Evolutionary conservation across 2,888 invertebrate species (phyloP).

Genomic region (Spisula subtruncata): DNA sequence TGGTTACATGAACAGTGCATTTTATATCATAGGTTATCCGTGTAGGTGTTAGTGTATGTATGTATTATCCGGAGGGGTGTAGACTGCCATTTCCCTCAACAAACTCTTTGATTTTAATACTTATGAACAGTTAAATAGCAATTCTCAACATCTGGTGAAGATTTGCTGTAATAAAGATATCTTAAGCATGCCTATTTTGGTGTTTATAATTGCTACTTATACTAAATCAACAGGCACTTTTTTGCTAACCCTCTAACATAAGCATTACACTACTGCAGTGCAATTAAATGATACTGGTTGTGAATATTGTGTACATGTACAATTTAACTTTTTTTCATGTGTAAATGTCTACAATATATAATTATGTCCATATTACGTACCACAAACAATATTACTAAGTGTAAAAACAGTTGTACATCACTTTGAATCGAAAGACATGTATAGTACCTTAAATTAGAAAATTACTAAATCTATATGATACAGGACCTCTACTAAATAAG

Average conservation of each 20-base stretch:
- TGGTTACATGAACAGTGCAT: neutral
- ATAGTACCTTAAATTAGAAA: no score
- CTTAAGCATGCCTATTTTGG: slow-evolving; percentile 29
- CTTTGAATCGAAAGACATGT: no score
- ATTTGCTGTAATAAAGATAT: neutral
- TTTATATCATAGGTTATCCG: neutral
- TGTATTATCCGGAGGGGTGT: slow-evolving; percentile 10
- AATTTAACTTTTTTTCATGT: no score
- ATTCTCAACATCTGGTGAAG: slow-evolving; percentile 14
- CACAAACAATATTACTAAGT: no score
- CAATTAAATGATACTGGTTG: no score
- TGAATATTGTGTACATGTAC: no score
- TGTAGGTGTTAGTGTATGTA: neutral
- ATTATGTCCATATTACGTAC: no score
- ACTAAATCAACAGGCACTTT: neutral
- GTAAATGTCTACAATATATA: no score
- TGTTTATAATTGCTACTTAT: neutral
- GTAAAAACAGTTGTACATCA: no score
- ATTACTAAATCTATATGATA: no score
- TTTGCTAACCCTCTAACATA: neutral
- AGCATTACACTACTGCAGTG: neutral
- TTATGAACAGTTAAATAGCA: slow-evolving; percentile 17
- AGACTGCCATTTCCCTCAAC: slow-evolving; percentile 5
- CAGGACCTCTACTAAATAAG: no score
- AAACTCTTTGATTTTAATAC: slow-evolving; percentile 8